Conservation (phyloP, 2,888 invertebrate genomes). For the Sisyra nigra region DNA sequence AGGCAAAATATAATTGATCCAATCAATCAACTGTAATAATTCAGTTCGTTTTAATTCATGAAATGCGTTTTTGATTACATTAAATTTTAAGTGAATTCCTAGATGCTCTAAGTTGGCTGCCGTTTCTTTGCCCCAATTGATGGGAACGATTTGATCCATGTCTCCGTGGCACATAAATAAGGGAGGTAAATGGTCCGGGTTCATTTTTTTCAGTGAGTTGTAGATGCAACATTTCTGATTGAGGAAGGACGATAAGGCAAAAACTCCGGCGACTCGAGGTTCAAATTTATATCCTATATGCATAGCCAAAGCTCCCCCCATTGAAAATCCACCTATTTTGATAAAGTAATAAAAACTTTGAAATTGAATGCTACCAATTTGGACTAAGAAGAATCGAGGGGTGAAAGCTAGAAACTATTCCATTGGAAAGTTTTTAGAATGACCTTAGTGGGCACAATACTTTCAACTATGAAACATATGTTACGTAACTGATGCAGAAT, state of each 20-base stretch:
- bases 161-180: slow-evolving; percentile 55
- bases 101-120: slow-evolving; percentile 36
- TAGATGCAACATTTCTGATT: slow-evolving; percentile 55
- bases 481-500: too few relatives aligned
- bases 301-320: slow-evolving; percentile 67
- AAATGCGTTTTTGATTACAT: slow-evolving; percentile 35
- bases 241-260: slow-evolving; percentile 64
- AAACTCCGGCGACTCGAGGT: slow-evolving; percentile 53
- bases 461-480: too few relatives aligned
- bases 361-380: too few relatives aligned
- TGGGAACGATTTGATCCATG: slow-evolving; percentile 45
- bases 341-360: too few relatives aligned
- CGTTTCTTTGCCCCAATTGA: slow-evolving; percentile 48
- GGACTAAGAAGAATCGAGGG: too few relatives aligned
- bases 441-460: too few relatives aligned
- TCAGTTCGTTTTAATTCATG: slow-evolving; percentile 50
- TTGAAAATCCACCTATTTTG: slow-evolving; percentile 74
- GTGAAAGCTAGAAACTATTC: too few relatives aligned
- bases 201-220: slow-evolving; percentile 31
- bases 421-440: too few relatives aligned
- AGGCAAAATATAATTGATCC: slow-evolving; percentile 41
- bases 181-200: slow-evolving; percentile 24
- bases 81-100: slow-evolving; percentile 48
- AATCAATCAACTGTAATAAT: slow-evolving; percentile 39
- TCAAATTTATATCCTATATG: slow-evolving; percentile 54